Base-by-base conservation (phyloP, 2,888 invertebrate genomes). In the Phoenoteleia sp. region DNA sequence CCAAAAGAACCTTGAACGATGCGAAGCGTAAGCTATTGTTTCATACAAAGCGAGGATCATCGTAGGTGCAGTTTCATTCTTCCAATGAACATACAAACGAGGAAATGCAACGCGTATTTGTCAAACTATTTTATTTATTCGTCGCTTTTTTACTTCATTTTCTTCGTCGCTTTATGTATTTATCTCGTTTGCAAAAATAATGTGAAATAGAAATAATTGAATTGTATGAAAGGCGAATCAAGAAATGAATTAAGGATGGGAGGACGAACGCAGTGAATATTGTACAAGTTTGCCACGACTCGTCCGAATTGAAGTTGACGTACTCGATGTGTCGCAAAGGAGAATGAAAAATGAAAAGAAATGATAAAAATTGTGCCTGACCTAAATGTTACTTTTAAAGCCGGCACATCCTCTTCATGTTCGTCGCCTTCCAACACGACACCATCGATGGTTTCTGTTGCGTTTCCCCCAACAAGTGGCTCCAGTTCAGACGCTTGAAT, bases 391-490 rank as follows among this genome's bases (percentile, higher is more conserved):
- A 91, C 88, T 90, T 93, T 93, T 84, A 92, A 90, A 72, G 92
- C 91, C 66, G 89, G 82, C 75, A 87, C 72, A 21, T 92, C 91
- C 64, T 93, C 93, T 66, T 93, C 93, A 77, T 91, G 93, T 79
- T 94, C 93, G 82, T 93, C 93, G 52, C 87, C 92, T 56, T 93
- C 93, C 47, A 91, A 90, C 36, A 93, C 91, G 2, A 90, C 89
- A 9, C 93, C 92, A 86, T 93, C 93, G 56, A 92, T 90, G 52
- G 89, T 88, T 94, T 95, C 88, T 94, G 85, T 94, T 93, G 89
- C 94, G 94, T 94, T 94, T 93, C 93, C 94, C 93, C 94, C 92
- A 90, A 92, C 95, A 94, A 93, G 93, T 90, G 95, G 95, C 94
- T 93, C 95, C 93, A 93, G 92, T 93, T 92, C 93, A 92, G 90